Evolutionary conservation across 53 echinoderm and acorn worm genomes (phyloP).

Genomic region (Astropecten irregularis): DNA sequence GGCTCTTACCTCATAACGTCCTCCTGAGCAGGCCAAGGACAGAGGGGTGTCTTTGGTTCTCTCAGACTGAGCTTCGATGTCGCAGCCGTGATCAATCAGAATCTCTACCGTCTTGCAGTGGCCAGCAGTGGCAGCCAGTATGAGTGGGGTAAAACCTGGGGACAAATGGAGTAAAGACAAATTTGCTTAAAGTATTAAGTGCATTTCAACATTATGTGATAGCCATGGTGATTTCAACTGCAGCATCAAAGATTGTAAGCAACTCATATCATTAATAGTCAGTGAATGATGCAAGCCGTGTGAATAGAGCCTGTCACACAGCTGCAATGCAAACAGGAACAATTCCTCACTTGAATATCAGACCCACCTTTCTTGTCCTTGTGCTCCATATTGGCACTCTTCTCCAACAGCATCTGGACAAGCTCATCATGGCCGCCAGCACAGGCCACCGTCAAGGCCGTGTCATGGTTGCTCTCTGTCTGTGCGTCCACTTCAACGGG

Average conservation of each 20-base stretch:
- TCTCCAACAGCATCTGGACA: conserved; percentile 90
- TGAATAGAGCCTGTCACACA: no score
- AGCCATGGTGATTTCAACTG: no score
- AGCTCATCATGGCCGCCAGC: conserved; percentile 96
- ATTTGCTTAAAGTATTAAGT: no score
- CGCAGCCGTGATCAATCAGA: conserved; percentile 80
- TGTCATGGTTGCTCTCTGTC: conserved; percentile 99
- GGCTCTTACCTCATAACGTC: conserved; percentile 86
- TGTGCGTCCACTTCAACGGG: conserved; percentile 99
- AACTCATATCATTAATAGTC: no score
- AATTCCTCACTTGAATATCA: no score
- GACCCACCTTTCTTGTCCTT: conserved; percentile 94
- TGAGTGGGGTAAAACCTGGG: conserved; percentile 98
- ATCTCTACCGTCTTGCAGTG: conserved; percentile 95
- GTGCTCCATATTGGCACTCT: conserved; percentile 90
- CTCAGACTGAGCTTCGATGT: conserved; percentile 98
- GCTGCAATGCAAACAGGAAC: no score
- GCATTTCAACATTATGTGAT: no score
- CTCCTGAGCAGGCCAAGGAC: conserved; percentile 96
- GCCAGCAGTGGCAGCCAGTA: conserved; percentile 95
- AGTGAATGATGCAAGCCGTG: no score
- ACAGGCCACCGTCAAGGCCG: conserved; percentile 95
- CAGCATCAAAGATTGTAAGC: no score
- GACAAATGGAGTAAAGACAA: no score
- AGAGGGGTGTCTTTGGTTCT: conserved; percentile 98